Conservation (phyloP, 2,797 vertebrate species). For the Euthynnus affinis region DNA sequence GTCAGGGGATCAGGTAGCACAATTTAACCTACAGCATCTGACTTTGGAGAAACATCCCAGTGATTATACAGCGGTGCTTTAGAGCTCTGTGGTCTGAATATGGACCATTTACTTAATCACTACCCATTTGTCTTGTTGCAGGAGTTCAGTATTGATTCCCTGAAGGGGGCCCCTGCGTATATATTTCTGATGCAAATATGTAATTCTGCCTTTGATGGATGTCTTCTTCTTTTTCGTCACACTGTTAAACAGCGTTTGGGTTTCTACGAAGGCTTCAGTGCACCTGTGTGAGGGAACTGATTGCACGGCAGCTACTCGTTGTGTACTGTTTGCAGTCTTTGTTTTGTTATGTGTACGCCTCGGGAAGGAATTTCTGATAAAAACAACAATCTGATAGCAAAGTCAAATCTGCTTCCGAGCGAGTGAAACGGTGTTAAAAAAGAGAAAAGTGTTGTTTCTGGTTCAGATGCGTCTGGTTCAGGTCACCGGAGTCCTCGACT, state of each 20-base stretch:
- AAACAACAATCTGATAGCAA: too few relatives aligned
- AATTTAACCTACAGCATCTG: neutral
- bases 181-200: constrained; percentile 25
- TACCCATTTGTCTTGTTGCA: constrained; percentile 26
- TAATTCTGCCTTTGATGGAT: constrained; percentile 15
- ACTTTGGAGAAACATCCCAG: constrained; percentile 16
- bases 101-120: constrained; percentile 47
- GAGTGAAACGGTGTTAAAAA: neutral
- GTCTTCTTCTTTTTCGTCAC: constrained; percentile 7
- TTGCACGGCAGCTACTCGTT: too few relatives aligned
- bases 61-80: constrained; percentile 17
- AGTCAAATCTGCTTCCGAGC: neutral
- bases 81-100: constrained; percentile 30
- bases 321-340: too few relatives aligned
- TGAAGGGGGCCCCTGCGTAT: neutral
- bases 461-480: neutral
- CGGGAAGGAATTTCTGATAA: too few relatives aligned
- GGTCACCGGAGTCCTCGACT: neutral
- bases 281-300: too few relatives aligned
- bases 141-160: constrained; percentile 28
- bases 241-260: too few relatives aligned
- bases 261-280: too few relatives aligned
- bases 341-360: too few relatives aligned
- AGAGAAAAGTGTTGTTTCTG: neutral
- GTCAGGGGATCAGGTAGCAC: too few relatives aligned